Percentiles rank a stretch among this genome's conserved stretches.
Evolutionary conservation across 2,888 invertebrate genomes (phyloP).

Genomic region (Minunthozetes semirufus): DNA sequence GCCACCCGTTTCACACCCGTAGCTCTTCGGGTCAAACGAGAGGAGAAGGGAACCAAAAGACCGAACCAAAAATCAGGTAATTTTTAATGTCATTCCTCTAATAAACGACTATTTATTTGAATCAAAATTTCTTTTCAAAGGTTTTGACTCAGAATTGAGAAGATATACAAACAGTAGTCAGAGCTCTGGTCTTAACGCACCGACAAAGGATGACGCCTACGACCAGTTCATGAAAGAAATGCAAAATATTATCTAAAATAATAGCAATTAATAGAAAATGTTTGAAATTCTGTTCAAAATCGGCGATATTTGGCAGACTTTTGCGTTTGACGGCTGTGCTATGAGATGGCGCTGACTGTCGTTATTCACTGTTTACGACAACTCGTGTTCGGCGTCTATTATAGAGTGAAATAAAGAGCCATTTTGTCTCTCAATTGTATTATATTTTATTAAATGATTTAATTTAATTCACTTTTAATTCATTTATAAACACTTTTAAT

Average conservation of each 20-base stretch:
- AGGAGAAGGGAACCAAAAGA: constrained; percentile 56
- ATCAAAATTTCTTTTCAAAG: neutral
- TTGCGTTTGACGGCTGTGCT: neutral
- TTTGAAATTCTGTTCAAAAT: neutral
- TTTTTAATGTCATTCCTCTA: neutral
- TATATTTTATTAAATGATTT: neutral
- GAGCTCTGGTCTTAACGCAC: constrained; percentile 45
- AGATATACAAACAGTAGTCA: constrained; percentile 16
- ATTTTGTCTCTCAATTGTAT: neutral
- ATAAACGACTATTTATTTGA: neutral
- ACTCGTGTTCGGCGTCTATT: constrained; percentile 24
- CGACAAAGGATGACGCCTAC: constrained; percentile 94
- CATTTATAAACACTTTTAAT: neutral
- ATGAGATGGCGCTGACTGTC: neutral
- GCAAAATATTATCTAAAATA: constrained; percentile 73
- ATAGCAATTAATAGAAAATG: too few relatives aligned
- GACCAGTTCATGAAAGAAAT: constrained; percentile 98
- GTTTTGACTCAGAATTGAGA: constrained; percentile 28
- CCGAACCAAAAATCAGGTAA: constrained; percentile 35
- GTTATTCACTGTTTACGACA: neutral
- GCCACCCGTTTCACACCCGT: constrained; percentile 93
- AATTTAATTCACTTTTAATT: neutral
- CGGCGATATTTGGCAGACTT: too few relatives aligned
- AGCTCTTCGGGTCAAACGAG: constrained; percentile 79
- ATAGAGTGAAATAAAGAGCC: neutral